Base-by-base conservation (phyloP, 2,888 invertebrate genomes). In the Melolontha melolontha region DNA sequence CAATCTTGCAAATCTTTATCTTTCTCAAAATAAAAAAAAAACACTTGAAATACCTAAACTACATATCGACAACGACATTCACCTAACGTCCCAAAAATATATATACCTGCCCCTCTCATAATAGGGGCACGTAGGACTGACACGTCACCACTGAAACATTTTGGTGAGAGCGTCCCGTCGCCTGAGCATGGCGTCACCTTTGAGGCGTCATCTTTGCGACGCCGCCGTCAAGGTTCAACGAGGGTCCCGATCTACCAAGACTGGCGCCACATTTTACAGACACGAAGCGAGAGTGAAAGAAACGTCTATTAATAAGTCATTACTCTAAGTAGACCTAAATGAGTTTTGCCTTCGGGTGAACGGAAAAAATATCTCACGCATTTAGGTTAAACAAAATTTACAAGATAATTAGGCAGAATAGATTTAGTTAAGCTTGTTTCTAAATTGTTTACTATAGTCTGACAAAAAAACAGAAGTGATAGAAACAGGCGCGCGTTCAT, bases 151-250 rank as follows among this genome's bases (percentile, higher is more conserved):
- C 59, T 44, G 44, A 44, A 59, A 59, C 29, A 59, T 44, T 27
- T 29, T 10, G 44, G 34, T 8, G 12, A 57, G 27, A 42, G 44
- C 44, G 57, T 57, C 57, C 16, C 44, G 44, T 44, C 59, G 59
- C 44, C 59, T 34, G 34, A 2, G 34, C 29, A 29, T 59, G 59
- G 59, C 57, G 57, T 55, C 55, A 55, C 55, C 5, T 42, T 42
- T 42, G 55, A 55, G 55, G 55, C 57, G 57, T 59, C 59, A 59
- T 59, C 44, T 29, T 59, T 44, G 59, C 59, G 59, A 44, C 59
- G 59, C 59, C 59, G 44, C 59, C 59, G 59, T 59, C 59, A 59
- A 59, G 59, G 59, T 59, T 59, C 47, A 59, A 59, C 44, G 59
- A 42, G 29, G 59, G 14, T 34, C 59, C 44, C 44, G 59, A 42